phyloP scores from a whole-genome alignment of 2,888 invertebrate species.

The Neoaliturus tenellus region DNA sequence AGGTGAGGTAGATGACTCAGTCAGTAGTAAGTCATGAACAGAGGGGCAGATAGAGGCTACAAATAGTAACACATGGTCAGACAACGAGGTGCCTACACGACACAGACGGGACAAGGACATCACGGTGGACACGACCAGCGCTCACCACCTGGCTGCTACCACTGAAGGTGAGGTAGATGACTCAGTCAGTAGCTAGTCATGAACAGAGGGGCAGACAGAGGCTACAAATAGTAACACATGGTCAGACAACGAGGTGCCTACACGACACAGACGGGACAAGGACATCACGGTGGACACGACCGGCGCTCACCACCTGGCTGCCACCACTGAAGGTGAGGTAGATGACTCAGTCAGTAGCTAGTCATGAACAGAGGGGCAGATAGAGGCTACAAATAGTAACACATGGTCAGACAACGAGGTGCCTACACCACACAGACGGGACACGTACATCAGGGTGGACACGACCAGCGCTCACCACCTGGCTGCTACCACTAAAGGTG shows the following conservation, averaged over 20 bases:
- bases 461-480: conserved; percentile 56
- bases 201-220: too few relatives aligned
- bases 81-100: conserved; percentile 66
- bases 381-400: conserved; percentile 60
- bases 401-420: conserved; percentile 62
- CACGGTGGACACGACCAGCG: conserved; percentile 61
- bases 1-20: conserved; percentile 55
- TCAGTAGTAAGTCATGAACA: conserved; percentile 68
- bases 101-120: conserved; percentile 66
- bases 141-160: conserved; percentile 52
- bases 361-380: conserved; percentile 60
- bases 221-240: conserved; percentile 59
- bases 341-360: too few relatives aligned
- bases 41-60: conserved; percentile 59
- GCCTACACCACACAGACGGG: conserved; percentile 66
- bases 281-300: conserved; percentile 63
- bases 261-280: conserved; percentile 67
- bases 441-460: conserved; percentile 64
- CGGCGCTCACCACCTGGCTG: conserved; percentile 45
- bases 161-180: conserved; percentile 64
- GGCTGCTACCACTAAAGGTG: conserved; percentile 59
- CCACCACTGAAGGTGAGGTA: conserved; percentile 59
- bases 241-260: conserved; percentile 64
- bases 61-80: conserved; percentile 58
- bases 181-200: too few relatives aligned